These are phyloP conservation scores for Cerastis rubricosa DNA, from an alignment of 2,888 invertebrate genomes.

Conservation along the genomic window DNA sequence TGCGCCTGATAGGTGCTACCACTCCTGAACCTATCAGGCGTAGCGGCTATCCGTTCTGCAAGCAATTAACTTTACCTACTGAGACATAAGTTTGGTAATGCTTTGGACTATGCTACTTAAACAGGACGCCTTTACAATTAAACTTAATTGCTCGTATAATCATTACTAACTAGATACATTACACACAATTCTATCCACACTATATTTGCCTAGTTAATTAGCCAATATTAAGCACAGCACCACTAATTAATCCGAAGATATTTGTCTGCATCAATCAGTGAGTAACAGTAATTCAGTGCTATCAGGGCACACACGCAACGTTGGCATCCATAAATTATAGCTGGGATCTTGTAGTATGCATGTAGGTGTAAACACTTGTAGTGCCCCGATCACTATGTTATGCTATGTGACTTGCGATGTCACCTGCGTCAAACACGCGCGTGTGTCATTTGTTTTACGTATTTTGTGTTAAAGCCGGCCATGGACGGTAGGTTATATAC, in stretches of 20 bases:
- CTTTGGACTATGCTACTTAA: background rate
- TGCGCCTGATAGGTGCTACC: background rate
- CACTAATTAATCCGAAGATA: slow-evolving; percentile 67
- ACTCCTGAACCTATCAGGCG: background rate
- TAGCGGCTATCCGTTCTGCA: background rate
- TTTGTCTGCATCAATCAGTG: slow-evolving; percentile 69
- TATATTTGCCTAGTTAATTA: slow-evolving; percentile 64
- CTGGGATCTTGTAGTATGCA: slow-evolving; percentile 2
- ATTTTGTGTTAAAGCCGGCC: background rate
- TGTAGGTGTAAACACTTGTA: background rate
- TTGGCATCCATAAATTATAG: slow-evolving; percentile 51
- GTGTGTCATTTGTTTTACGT: background rate
- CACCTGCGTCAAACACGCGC: background rate
- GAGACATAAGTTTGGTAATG: background rate
- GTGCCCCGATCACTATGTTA: background rate
- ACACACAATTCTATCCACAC: slow-evolving; percentile 2
- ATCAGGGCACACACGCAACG: slow-evolving; percentile 62
- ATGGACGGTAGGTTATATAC: background rate
- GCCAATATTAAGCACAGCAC: slow-evolving; percentile 55
- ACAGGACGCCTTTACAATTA: background rate
- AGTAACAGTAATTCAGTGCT: slow-evolving; percentile 66
- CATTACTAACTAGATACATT: background rate
- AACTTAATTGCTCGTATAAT: slow-evolving; percentile 15
- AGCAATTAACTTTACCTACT: background rate
- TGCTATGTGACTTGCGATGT: background rate